Conservation (phyloP, 1,140 invertebrate genomes). For the Zaprionus taronus region DNA sequence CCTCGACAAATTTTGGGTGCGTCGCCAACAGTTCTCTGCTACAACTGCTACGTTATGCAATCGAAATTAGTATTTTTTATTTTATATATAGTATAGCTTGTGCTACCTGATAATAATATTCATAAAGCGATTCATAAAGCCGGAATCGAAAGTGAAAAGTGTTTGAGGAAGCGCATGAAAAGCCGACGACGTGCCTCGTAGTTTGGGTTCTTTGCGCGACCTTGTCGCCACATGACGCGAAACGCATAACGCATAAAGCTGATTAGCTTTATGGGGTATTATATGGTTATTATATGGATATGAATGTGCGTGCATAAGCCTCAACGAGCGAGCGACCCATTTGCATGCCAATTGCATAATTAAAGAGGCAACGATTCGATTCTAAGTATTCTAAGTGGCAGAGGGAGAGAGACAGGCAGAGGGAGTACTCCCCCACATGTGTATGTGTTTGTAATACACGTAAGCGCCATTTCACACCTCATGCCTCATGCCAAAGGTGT, state of each 20-base stretch:
- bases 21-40: slow-evolving; percentile 41
- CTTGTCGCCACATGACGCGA: slow-evolving; percentile 44
- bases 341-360: slow-evolving; percentile 79
- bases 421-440: slow-evolving; percentile 23
- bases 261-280: slow-evolving; percentile 43
- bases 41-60: slow-evolving; percentile 37
- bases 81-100: neutral
- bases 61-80: slow-evolving; percentile 16
- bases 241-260: slow-evolving; percentile 43
- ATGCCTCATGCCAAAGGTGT: slow-evolving; percentile 46
- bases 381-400: slow-evolving; percentile 27
- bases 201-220: slow-evolving; percentile 45
- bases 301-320: slow-evolving; percentile 46
- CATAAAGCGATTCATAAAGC: slow-evolving; percentile 25
- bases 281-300: slow-evolving; percentile 55
- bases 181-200: slow-evolving; percentile 48
- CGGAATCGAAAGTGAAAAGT: slow-evolving; percentile 54
- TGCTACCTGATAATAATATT: slow-evolving; percentile 35
- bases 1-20: slow-evolving; percentile 72
- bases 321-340: slow-evolving; percentile 2
- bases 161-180: slow-evolving; percentile 60
- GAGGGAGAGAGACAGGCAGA: slow-evolving; percentile 22
- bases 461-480: slow-evolving; percentile 59
- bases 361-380: slow-evolving; percentile 37
- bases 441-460: slow-evolving; percentile 25